Conservation (phyloP, 2,888 invertebrate species). For the Apotomis betuletana region DNA sequence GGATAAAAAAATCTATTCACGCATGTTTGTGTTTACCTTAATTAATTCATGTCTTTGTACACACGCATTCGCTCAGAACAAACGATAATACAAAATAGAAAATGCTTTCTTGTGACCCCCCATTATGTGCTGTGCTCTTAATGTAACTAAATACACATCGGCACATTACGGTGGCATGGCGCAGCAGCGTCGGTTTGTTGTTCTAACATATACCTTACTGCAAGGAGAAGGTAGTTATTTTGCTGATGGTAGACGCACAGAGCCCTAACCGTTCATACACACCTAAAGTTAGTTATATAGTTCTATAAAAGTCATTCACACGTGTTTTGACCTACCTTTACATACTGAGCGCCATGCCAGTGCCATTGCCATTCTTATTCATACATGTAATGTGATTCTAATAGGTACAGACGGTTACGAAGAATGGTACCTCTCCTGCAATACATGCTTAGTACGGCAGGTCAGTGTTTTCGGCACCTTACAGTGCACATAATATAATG, state of each 20-base stretch:
- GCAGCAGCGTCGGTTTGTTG: background rate
- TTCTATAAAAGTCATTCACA: too few species aligned
- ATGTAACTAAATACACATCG: background rate
- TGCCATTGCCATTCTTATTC: background rate
- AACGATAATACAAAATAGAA: slow-evolving; percentile 8
- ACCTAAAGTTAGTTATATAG: too few species aligned
- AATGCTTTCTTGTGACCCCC: slow-evolving; percentile 17
- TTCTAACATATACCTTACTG: too few species aligned
- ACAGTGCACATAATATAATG: background rate
- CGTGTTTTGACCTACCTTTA: background rate
- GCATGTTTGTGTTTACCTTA: background rate
- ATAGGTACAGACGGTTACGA: background rate
- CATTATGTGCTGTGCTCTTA: slow-evolving; percentile 3
- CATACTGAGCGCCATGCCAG: background rate
- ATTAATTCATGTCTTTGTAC: background rate
- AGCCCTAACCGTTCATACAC: too few species aligned
- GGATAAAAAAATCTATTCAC: background rate
- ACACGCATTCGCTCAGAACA: slow-evolving; percentile 16
- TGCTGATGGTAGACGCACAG: too few species aligned
- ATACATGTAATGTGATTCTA: background rate
- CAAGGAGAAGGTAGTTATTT: too few species aligned
- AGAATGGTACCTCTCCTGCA: too few species aligned
- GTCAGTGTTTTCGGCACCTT: too few species aligned
- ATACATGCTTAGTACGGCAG: too few species aligned
- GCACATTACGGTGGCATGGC: background rate